A percentile compares a stretch with the other conserved stretches of the same genome.
Evolutionary conservation across 2,113 vertebrate species (phyloP).

Genomic region (Aldabrachelys gigantea): DNA sequence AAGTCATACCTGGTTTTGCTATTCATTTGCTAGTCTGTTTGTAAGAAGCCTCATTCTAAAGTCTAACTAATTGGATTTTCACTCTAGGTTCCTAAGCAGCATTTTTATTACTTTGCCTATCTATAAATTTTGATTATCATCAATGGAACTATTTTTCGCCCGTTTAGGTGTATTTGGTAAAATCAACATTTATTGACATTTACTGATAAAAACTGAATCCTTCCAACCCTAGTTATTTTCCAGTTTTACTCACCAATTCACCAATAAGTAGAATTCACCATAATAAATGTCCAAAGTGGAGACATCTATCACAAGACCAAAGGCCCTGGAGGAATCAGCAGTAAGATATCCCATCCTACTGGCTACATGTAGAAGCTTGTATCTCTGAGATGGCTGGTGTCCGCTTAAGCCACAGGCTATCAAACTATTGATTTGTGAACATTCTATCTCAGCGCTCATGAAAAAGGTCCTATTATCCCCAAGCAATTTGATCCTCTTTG

Average conservation of each 20-base stretch:
- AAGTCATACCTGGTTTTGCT: background rate
- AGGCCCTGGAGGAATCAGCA: background rate
- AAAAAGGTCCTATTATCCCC: background rate
- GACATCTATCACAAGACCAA: slow-evolving; percentile 14
- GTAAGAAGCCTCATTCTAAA: background rate
- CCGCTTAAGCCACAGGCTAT: background rate
- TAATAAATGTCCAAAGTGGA: background rate
- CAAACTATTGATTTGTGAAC: background rate
- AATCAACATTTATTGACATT: background rate
- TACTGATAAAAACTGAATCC: background rate
- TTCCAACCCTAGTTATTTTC: background rate
- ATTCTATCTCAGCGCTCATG: background rate
- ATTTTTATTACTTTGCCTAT: background rate
- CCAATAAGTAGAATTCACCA: background rate
- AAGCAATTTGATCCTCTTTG: background rate
- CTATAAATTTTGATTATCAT: background rate
- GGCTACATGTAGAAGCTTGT: background rate
- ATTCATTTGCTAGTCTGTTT: background rate
- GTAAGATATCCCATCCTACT: background rate
- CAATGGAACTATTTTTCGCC: background rate
- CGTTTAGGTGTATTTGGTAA: background rate
- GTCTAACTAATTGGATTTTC: background rate
- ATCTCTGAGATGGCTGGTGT: background rate
- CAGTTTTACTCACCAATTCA: background rate
- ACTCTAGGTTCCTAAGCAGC: background rate